Evolutionary conservation across 1,140 invertebrate genomes (phyloP).

Genomic region (Reticulitermes speratus): DNA sequence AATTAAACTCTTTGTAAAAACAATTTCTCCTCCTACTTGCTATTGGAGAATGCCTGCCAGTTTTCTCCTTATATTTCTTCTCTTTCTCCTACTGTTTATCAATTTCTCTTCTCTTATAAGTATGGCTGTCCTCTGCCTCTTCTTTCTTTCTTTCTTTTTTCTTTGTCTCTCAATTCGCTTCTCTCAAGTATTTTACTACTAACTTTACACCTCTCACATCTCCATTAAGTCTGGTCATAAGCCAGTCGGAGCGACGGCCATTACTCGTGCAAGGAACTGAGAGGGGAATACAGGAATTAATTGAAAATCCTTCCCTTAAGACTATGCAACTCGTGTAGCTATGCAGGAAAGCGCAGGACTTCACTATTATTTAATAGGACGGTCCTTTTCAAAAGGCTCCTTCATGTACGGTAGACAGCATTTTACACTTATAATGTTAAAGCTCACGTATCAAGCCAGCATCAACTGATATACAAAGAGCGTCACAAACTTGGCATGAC

Average conservation of each 20-base stretch:
- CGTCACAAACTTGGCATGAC: no score
- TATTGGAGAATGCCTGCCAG: background rate
- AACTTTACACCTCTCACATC: slow-evolving; percentile 11
- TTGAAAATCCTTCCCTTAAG: slow-evolving; percentile 18
- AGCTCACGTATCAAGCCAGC: no score
- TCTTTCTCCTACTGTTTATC: background rate
- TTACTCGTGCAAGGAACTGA: background rate
- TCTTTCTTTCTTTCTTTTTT: background rate
- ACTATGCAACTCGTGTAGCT: slow-evolving; percentile 10
- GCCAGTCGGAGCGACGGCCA: slow-evolving; percentile 8
- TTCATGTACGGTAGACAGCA: background rate
- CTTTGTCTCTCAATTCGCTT: background rate
- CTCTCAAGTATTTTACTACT: background rate
- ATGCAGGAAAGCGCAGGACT: slow-evolving; percentile 13
- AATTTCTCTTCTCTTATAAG: background rate
- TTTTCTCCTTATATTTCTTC: background rate
- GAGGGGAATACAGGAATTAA: slow-evolving; percentile 7
- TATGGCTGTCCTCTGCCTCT: background rate
- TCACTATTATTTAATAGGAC: background rate
- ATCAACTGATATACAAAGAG: no score
- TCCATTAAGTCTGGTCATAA: slow-evolving; percentile 18
- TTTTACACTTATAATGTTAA: no score
- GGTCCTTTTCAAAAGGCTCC: background rate
- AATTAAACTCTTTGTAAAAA: slow-evolving; percentile 8
- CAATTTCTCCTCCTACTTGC: background rate